Conservation (phyloP, 2,113 vertebrate species). For the Onychorhynchus coronatus region DNA sequence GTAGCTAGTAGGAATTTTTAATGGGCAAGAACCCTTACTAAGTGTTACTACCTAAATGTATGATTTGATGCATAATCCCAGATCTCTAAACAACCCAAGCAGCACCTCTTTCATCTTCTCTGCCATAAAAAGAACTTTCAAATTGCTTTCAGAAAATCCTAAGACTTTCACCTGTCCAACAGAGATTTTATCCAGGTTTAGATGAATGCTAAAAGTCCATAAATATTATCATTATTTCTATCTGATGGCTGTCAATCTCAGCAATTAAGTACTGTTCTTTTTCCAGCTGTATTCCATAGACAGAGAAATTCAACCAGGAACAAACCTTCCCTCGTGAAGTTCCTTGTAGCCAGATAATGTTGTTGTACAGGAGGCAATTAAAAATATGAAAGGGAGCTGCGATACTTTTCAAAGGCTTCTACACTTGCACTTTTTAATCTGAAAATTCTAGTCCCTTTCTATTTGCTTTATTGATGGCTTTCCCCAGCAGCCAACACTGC, state of each 20-base stretch:
- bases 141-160: not conserved
- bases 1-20: constrained; percentile 29
- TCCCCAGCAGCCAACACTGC: not conserved
- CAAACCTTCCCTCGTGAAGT: not conserved
- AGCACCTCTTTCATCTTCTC: not conserved
- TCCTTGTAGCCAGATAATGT: not conserved
- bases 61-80: not conserved
- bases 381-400: not conserved
- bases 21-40: not conserved
- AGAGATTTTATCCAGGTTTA: not conserved
- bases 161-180: not conserved
- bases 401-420: not conserved
- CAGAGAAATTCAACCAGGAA: not conserved
- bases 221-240: not conserved
- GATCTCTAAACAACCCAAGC: not conserved
- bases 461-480: not conserved
- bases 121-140: not conserved
- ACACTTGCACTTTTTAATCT: not conserved
- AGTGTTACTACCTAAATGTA: not conserved
- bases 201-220: not conserved
- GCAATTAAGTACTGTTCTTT: not conserved
- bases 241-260: not conserved
- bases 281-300: not conserved
- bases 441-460: not conserved
- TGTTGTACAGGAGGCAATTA: not conserved